phyloP scores from a whole-genome alignment of 2,113 vertebrate species.

The Falcunculus frontatus region DNA sequence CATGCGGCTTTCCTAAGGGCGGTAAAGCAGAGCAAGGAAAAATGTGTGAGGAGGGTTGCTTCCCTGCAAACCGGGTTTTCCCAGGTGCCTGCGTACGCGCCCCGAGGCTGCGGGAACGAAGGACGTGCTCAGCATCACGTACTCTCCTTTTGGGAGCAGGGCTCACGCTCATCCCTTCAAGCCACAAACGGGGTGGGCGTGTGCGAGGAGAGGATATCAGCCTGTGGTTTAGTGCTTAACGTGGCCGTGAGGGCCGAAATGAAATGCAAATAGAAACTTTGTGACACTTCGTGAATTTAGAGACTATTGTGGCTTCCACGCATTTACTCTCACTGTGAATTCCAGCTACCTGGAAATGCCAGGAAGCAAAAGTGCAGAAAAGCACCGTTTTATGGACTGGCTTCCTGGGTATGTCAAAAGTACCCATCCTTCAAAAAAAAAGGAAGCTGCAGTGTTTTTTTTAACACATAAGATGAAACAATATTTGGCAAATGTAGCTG shows the following conservation, averaged over 20 bases:
- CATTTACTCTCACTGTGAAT: background rate
- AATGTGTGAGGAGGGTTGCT: background rate
- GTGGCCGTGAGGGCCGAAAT: background rate
- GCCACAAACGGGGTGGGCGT: accelerated
- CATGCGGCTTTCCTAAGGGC: background rate
- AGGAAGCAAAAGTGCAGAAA: background rate
- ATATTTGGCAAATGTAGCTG: background rate
- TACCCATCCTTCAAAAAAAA: background rate
- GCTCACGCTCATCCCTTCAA: background rate
- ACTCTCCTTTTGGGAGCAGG: background rate
- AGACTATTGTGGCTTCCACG: accelerated
- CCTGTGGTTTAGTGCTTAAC: background rate
- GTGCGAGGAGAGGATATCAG: too few species aligned
- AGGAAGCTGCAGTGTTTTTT: background rate
- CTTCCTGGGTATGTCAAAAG: background rate
- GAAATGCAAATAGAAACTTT: background rate
- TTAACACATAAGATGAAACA: background rate
- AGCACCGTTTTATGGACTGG: background rate
- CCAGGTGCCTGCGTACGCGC: background rate
- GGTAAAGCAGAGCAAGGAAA: background rate
- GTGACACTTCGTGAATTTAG: background rate
- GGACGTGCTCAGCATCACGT: background rate
- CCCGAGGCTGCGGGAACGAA: background rate
- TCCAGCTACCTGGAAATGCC: background rate
- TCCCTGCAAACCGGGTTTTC: background rate